These are phyloP conservation scores for Scopus umbretta DNA, from an alignment of 2,113 vertebrate species.

Conservation along the genomic window DNA sequence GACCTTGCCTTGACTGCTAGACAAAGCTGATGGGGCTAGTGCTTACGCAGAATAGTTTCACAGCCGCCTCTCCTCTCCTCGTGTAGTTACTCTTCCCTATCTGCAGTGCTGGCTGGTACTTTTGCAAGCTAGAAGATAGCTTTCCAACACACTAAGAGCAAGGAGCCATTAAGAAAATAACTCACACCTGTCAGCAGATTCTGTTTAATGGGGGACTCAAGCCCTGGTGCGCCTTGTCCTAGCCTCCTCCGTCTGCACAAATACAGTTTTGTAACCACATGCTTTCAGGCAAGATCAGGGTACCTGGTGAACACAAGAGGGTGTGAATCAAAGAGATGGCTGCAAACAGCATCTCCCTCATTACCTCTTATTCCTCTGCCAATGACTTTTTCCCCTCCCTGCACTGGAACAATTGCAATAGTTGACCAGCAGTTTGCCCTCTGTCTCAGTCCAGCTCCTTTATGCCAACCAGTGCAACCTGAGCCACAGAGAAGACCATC, in stretches of 20 bases:
- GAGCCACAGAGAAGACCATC: not conserved
- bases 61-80: not conserved
- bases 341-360: not conserved
- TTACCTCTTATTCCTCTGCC: not conserved
- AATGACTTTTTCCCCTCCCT: accelerated
- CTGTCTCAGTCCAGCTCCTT: not conserved
- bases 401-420: not conserved
- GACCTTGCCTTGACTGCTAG: not conserved
- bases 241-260: not conserved
- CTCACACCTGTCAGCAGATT: constrained; percentile 10
- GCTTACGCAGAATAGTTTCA: not conserved
- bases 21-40: not conserved
- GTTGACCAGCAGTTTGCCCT: not conserved
- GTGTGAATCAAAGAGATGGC: not conserved
- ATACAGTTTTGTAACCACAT: not conserved
- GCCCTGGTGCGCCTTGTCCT: not conserved
- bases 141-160: not conserved
- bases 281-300: not conserved
- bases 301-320: not conserved
- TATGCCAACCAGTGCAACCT: not conserved
- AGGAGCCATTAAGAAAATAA: constrained; percentile 42
- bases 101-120: not conserved
- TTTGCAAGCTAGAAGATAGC: not conserved
- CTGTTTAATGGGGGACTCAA: not conserved
- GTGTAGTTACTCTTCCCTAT: not conserved